phyloP scores from a whole-genome alignment of 2,113 vertebrate species.

The Pelobates fuscus region DNA sequence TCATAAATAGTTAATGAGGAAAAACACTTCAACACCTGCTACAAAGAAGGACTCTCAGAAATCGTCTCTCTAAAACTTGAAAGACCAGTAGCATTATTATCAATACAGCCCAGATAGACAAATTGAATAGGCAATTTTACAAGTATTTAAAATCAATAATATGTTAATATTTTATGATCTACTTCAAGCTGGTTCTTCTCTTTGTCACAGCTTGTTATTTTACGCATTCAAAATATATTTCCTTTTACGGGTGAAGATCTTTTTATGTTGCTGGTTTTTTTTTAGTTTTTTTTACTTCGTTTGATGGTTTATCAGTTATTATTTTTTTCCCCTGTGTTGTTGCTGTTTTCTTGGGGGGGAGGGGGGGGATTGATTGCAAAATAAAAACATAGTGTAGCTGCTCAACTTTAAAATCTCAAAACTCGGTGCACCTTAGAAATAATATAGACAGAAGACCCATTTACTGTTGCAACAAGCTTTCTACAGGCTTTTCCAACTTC shows the following conservation, averaged over 20 bases:
- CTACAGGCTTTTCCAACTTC: too few relatives aligned
- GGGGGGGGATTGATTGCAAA: too few relatives aligned
- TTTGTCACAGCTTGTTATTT: not conserved
- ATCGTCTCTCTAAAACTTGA: not conserved
- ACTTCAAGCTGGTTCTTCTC: not conserved
- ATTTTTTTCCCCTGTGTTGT: too few relatives aligned
- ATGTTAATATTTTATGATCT: conserved; percentile 4
- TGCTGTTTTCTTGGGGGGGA: too few relatives aligned
- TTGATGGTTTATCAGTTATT: too few relatives aligned
- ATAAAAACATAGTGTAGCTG: too few relatives aligned
- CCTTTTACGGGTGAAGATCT: not conserved
- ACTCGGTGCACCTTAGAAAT: too few relatives aligned
- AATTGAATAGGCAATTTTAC: not conserved
- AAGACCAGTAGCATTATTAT: not conserved
- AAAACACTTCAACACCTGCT: conserved; percentile 29
- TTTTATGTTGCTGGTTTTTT: not conserved
- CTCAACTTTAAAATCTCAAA: too few relatives aligned
- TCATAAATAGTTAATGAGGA: conserved; percentile 43
- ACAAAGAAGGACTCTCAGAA: not conserved
- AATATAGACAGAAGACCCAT: too few relatives aligned
- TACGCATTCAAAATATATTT: not conserved
- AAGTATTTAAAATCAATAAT: not conserved
- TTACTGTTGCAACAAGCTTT: too few relatives aligned
- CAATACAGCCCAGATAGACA: not conserved
- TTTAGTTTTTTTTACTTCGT: not conserved